These are phyloP conservation scores for Dasypus novemcinctus DNA, from an alignment of 2,113 vertebrate species.

Conservation along the genomic window DNA sequence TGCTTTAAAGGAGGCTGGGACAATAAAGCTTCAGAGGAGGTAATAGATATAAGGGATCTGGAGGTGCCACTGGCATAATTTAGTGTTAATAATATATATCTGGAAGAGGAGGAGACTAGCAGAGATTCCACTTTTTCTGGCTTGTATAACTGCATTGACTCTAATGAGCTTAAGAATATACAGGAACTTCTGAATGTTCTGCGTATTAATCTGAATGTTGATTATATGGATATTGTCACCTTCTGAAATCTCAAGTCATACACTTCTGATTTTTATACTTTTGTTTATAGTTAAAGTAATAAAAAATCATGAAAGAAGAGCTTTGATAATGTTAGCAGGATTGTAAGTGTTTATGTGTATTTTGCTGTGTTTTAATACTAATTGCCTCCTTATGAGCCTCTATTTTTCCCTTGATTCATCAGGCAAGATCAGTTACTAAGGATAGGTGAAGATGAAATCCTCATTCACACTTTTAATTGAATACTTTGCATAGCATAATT, in stretches of 20 bases:
- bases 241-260: not conserved
- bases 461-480: not conserved
- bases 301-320: not conserved
- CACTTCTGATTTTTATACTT: not conserved
- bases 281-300: not conserved
- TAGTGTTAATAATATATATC: not conserved
- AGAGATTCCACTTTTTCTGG: not conserved
- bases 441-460: not conserved
- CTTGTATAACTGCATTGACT: not conserved
- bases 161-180: not conserved
- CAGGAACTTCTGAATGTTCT: not conserved
- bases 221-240: not conserved
- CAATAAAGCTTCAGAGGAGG: not conserved
- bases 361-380: not conserved
- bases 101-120: rapidly evolving
- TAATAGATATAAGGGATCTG: not conserved
- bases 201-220: not conserved
- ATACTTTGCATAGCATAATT: not conserved
- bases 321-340: not conserved
- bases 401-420: not conserved
- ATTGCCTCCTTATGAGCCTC: not conserved
- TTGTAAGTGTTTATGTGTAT: no score
- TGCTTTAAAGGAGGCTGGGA: not conserved
- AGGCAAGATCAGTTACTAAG: not conserved
- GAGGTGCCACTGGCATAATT: not conserved